Percentiles rank a stretch among this genome's conserved stretches.
Conservation (phyloP, 2,888 invertebrate species). For the Polydrusus cervinus region DNA sequence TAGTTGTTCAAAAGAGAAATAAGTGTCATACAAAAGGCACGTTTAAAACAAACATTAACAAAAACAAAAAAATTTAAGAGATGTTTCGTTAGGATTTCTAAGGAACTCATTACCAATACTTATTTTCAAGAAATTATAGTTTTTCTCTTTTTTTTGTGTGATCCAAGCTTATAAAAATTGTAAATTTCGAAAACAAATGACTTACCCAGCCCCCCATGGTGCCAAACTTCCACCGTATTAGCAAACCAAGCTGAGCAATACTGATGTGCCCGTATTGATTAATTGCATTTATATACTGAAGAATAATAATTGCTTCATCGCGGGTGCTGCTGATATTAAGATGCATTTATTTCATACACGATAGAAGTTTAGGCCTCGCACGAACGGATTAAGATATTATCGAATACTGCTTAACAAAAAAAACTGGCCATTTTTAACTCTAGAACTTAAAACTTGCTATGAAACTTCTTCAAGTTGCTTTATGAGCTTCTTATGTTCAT, state of each 20-base stretch:
- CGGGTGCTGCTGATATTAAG: slow-evolving; percentile 12
- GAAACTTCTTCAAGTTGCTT: neutral
- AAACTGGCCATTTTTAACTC: neutral
- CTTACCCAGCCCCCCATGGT: slow-evolving; percentile 48
- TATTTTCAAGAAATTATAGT: too few relatives aligned
- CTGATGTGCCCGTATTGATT: slow-evolving; percentile 24
- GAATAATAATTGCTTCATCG: slow-evolving; percentile 6
- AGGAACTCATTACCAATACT: too few relatives aligned
- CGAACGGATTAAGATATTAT: slow-evolving; percentile 5
- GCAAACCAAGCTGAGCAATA: slow-evolving; percentile 47
- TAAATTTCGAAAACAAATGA: neutral
- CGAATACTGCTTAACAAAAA: neutral
- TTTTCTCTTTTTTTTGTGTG: too few relatives aligned
- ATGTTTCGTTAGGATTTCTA: too few relatives aligned
- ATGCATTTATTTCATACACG: slow-evolving; percentile 17
- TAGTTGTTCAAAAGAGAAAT: too few relatives aligned
- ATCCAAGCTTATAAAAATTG: too few relatives aligned
- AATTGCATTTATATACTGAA: slow-evolving; percentile 32
- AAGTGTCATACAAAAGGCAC: too few relatives aligned
- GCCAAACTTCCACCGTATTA: slow-evolving; percentile 11
- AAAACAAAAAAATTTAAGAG: too few relatives aligned
- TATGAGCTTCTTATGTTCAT: too few relatives aligned
- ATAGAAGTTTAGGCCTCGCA: slow-evolving; percentile 17
- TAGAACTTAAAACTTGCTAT: neutral
- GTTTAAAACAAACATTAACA: too few relatives aligned